Conservation (phyloP, 2,888 invertebrate genomes). For the Plebejus anna region DNA sequence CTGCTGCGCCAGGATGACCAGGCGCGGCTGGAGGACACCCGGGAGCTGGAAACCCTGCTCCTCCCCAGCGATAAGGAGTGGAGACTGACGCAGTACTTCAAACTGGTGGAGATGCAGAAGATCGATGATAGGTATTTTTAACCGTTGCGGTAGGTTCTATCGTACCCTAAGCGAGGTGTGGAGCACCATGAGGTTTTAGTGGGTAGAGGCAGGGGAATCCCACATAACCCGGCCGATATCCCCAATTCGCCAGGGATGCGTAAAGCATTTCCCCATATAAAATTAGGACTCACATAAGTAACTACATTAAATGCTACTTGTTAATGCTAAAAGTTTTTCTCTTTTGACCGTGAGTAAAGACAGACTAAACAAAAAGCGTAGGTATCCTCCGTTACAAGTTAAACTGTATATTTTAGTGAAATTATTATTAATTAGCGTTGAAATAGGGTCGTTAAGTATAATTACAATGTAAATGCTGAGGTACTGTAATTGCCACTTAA, state of each 20-base stretch:
- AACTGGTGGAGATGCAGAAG: conserved; percentile 83
- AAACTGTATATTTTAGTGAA: background rate
- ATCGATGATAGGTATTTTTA: conserved; percentile 31
- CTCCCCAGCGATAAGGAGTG: conserved; percentile 85
- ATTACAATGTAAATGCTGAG: conserved; percentile 11
- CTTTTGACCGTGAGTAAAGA: too few species aligned
- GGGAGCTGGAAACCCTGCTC: conserved; percentile 77
- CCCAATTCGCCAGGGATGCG: too few species aligned
- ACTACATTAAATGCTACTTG: too few species aligned
- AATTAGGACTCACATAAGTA: too few species aligned
- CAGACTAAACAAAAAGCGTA: too few species aligned
- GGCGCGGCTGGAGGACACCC: conserved; percentile 62
- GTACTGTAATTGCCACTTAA: conserved; percentile 16
- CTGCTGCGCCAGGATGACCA: conserved; percentile 76
- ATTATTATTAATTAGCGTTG: conserved; percentile 19
- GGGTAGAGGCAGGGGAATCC: too few species aligned
- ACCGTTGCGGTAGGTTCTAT: background rate
- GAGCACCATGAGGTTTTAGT: too few species aligned
- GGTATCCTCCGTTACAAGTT: too few species aligned
- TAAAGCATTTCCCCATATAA: too few species aligned
- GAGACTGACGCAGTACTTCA: conserved; percentile 84
- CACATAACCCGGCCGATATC: too few species aligned
- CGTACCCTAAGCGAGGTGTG: too few species aligned
- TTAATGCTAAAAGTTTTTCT: too few species aligned
- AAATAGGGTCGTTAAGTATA: conserved; percentile 7